These are phyloP conservation scores for Aplodontia rufa DNA, from an alignment of 2,113 vertebrate species.

Conservation along the genomic window DNA sequence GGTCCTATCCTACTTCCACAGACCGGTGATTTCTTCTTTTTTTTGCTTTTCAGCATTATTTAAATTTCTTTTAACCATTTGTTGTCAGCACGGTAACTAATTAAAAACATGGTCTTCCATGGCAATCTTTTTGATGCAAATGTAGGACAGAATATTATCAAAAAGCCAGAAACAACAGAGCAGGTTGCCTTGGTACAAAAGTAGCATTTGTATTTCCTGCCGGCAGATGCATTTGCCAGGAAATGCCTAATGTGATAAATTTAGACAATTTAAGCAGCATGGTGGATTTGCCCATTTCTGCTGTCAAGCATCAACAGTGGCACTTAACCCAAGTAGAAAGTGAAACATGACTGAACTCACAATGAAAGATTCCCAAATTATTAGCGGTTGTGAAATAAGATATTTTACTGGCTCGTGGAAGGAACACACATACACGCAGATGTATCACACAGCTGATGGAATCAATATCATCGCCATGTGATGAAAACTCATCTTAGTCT, in stretches of 20 bases:
- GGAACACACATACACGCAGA: conserved; percentile 42
- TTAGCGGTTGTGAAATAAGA: conserved; percentile 70
- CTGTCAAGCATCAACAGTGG: conserved; percentile 84
- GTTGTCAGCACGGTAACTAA: conserved; percentile 80
- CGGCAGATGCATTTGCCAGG: conserved; percentile 86
- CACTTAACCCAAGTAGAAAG: conserved; percentile 83
- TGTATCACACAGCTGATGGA: conserved; percentile 33
- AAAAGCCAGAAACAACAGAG: conserved; percentile 80
- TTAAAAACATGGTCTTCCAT: conserved; percentile 78
- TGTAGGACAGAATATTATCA: conserved; percentile 77
- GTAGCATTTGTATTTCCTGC: conserved; percentile 85
- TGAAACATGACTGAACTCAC: conserved; percentile 82
- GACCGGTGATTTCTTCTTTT: conserved; percentile 74
- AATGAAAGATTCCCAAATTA: conserved; percentile 77
- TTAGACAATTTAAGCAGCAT: conserved; percentile 89
- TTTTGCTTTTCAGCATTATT: conserved; percentile 56
- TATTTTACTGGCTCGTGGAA: conserved; percentile 56
- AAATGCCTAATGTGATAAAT: conserved; percentile 89
- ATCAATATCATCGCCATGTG: conserved; percentile 25
- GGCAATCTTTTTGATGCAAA: conserved; percentile 79
- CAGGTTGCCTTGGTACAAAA: conserved; percentile 78
- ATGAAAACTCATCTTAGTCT: conserved; percentile 25
- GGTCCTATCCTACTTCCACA: conserved; percentile 34
- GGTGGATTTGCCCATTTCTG: conserved; percentile 85
- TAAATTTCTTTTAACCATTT: conserved; percentile 72